phyloP scores from a whole-genome alignment of 2,888 invertebrate species.

The Idaea dimidiata region DNA sequence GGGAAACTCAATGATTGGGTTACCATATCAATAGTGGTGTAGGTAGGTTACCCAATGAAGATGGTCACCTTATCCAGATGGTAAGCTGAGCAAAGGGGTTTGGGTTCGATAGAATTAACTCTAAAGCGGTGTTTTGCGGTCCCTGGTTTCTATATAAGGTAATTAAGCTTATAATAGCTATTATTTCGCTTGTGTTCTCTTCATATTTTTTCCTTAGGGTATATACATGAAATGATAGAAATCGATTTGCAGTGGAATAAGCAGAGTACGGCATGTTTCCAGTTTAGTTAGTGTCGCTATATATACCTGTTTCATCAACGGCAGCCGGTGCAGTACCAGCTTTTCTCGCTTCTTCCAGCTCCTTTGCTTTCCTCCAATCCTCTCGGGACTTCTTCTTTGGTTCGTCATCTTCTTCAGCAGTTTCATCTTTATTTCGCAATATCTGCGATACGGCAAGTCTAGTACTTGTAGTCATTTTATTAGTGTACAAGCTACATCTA shows the following conservation, averaged over 20 bases:
- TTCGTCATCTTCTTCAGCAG: conserved; percentile 84
- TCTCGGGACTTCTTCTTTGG: conserved; percentile 94
- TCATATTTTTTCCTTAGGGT: neutral
- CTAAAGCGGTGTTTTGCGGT: no score
- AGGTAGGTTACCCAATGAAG: no score
- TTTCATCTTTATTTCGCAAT: conserved; percentile 82
- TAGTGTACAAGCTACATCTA: neutral
- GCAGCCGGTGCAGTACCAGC: conserved; percentile 97
- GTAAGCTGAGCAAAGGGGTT: no score
- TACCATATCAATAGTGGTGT: no score
- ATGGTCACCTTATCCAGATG: no score
- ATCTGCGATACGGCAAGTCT: conserved; percentile 86
- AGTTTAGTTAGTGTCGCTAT: neutral
- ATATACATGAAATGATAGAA: neutral
- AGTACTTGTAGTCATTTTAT: conserved; percentile 56
- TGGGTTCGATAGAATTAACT: no score
- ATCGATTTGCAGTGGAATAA: neutral
- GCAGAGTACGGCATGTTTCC: neutral
- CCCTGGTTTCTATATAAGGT: no score
- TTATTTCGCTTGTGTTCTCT: no score
- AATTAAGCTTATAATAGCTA: no score
- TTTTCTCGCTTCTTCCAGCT: conserved; percentile 98
- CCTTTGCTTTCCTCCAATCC: conserved; percentile 98
- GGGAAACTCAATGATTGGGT: no score
- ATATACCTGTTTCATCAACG: conserved; percentile 85